Conservation (phyloP, 2,797 vertebrate species). For the Acipenser oxyrinchus region DNA sequence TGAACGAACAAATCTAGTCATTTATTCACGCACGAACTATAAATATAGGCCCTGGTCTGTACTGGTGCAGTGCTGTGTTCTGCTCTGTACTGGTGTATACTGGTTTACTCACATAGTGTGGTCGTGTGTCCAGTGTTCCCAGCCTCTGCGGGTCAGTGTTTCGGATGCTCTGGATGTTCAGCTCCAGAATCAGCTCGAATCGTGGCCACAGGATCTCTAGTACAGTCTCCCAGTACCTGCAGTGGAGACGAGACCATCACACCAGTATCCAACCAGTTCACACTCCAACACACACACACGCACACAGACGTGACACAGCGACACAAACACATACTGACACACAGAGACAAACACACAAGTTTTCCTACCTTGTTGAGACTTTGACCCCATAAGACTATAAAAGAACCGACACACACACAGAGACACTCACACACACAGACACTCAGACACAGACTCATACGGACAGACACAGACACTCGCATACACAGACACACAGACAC, state of each 20-base stretch:
- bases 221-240: constrained; percentile 83
- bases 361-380: too few species aligned
- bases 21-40: too few species aligned
- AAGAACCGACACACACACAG: not conserved
- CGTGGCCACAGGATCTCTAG: constrained; percentile 84
- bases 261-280: constrained; percentile 3
- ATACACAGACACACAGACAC: constrained; percentile 8
- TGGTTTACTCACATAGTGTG: constrained; percentile 68
- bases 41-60: too few species aligned
- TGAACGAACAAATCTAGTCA: too few species aligned
- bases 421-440: not conserved
- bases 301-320: not conserved
- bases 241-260: constrained; percentile 1
- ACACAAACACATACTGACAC: not conserved
- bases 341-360: too few species aligned
- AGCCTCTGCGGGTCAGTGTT: constrained; percentile 85
- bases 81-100: not conserved
- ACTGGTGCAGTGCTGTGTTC: not conserved
- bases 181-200: constrained; percentile 81
- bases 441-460: constrained; percentile 10
- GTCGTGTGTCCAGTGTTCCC: constrained; percentile 79
- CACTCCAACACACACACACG: constrained; percentile 3
- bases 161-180: constrained; percentile 87
- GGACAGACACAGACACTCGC: not conserved
- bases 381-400: too few species aligned